phyloP scores from a whole-genome alignment of 2,888 invertebrate genomes.

The Calameuta pallipes region DNA sequence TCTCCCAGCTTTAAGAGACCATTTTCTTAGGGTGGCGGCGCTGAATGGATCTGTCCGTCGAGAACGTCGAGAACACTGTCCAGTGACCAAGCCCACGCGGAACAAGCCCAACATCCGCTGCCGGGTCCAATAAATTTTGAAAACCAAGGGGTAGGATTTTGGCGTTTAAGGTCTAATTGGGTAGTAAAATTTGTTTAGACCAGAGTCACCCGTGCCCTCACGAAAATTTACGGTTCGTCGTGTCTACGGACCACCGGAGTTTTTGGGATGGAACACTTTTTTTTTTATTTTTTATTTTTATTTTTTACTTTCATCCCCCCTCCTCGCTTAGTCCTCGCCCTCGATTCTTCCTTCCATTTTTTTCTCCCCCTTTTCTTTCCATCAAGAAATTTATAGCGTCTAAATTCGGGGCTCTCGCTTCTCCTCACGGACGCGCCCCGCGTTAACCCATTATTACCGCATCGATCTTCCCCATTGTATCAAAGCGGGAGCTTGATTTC shows the following conservation, averaged over 20 bases:
- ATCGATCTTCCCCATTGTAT: slow-evolving; percentile 13
- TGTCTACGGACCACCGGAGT: slow-evolving; percentile 30
- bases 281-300: slow-evolving; percentile 11
- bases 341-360: no score
- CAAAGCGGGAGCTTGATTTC: slow-evolving; percentile 16
- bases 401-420: slow-evolving; percentile 19
- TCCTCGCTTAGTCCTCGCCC: neutral
- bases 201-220: slow-evolving; percentile 22
- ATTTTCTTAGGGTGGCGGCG: neutral
- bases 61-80: neutral
- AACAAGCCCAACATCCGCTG: slow-evolving; percentile 6
- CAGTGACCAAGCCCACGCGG: neutral
- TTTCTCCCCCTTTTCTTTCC: neutral
- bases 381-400: slow-evolving; percentile 35
- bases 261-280: slow-evolving; percentile 19
- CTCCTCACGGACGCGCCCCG: slow-evolving; percentile 8
- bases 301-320: slow-evolving; percentile 17
- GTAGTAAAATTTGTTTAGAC: slow-evolving; percentile 29
- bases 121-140: slow-evolving; percentile 22
- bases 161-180: slow-evolving; percentile 40
- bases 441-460: slow-evolving; percentile 23
- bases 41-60: neutral
- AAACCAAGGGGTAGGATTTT: slow-evolving; percentile 24
- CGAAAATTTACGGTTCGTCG: slow-evolving; percentile 40
- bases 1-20: slow-evolving; percentile 35